Evolutionary conservation across 2,797 vertebrate species (phyloP).

Genomic region (Tokudaia tokunoshimensis): DNA sequence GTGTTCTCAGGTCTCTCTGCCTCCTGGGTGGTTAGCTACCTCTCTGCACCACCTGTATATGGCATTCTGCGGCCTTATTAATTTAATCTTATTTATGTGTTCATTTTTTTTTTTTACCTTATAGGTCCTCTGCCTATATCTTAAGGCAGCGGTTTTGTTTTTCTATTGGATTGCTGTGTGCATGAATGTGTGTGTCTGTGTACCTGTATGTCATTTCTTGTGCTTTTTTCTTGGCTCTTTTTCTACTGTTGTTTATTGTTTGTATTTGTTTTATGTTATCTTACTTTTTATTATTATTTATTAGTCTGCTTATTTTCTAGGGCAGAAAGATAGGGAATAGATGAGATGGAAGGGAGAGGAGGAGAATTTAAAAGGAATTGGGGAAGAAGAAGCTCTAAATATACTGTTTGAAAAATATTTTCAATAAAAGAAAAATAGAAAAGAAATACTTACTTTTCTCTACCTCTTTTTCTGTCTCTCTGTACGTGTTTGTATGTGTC

Average conservation of each 20-base stretch:
- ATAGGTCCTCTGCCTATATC: background rate
- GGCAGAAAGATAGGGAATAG: background rate
- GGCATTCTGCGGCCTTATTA: too few relatives aligned
- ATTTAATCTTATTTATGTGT: background rate
- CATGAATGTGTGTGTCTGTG: background rate
- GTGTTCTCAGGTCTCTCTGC: too few relatives aligned
- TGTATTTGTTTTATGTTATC: background rate
- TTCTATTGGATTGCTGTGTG: background rate
- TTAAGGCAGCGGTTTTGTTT: too few relatives aligned
- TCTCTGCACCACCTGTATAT: too few relatives aligned
- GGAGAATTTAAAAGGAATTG: background rate
- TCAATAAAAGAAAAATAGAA: background rate
- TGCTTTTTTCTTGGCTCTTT: background rate
- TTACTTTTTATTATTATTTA: background rate
- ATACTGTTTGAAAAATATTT: background rate
- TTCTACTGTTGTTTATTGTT: background rate
- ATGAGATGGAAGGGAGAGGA: background rate
- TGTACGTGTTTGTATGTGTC: background rate
- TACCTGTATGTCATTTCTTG: background rate
- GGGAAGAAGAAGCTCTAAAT: background rate
- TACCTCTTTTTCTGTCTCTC: background rate
- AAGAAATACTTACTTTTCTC: background rate
- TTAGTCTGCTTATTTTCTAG: background rate
- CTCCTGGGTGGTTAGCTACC: too few relatives aligned
- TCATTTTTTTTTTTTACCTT: background rate